phyloP scores from a whole-genome alignment of 64 coral and sea anemone species.

The Acropora yongei region DNA sequence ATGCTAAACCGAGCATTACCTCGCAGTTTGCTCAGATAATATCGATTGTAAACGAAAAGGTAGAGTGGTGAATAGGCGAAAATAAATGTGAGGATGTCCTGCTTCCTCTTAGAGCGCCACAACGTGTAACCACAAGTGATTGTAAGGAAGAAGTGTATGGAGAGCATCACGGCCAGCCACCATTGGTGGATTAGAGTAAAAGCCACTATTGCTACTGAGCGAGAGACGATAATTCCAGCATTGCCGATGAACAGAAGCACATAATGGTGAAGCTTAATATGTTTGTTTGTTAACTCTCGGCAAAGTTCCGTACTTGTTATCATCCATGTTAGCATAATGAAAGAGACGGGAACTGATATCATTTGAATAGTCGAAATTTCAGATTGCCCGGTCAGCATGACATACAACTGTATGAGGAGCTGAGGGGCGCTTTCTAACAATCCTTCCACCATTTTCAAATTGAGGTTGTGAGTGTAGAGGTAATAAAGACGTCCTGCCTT shows the following conservation, averaged over 20 bases:
- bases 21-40: slow-evolving; percentile 28
- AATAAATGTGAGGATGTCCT: slow-evolving; percentile 21
- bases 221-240: background rate
- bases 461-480: slow-evolving; percentile 26
- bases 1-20: background rate
- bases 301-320: slow-evolving; percentile 1
- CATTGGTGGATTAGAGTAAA: background rate
- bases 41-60: slow-evolving; percentile 12
- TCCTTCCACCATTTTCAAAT: slow-evolving; percentile 41
- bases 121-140: background rate
- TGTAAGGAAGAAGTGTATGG: background rate
- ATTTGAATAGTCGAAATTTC: background rate
- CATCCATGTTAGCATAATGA: slow-evolving; percentile 3
- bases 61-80: slow-evolving; percentile 38
- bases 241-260: slow-evolving; percentile 11
- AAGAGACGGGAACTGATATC: background rate
- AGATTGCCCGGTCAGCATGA: background rate
- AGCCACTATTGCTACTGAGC: background rate
- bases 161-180: background rate
- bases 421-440: slow-evolving; percentile 19
- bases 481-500: slow-evolving; percentile 26
- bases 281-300: background rate
- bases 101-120: slow-evolving; percentile 34
- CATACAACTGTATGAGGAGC: slow-evolving; percentile 26
- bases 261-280: background rate